Evolutionary conservation across 1,140 invertebrate species (phyloP).

Genomic region (Diachasmimorpha longicaudata): DNA sequence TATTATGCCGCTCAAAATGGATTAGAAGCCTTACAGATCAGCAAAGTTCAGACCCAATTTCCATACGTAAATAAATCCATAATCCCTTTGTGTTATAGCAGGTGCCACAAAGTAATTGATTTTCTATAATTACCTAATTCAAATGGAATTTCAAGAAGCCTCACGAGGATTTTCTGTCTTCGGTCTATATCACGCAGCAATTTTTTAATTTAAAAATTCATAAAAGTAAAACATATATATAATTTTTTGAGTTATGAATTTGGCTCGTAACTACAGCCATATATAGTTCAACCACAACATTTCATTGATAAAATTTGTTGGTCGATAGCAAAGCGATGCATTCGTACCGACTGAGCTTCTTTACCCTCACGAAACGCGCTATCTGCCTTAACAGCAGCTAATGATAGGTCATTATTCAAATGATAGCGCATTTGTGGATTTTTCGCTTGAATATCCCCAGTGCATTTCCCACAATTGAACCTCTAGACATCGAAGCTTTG

Average conservation of each 20-base stretch:
- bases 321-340: neutral
- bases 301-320: no score
- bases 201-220: no score
- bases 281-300: no score
- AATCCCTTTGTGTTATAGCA: neutral
- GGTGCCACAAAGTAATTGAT: neutral
- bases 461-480: no score
- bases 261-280: no score
- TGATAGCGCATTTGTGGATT: neutral
- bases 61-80: neutral
- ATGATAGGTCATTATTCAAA: neutral
- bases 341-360: neutral
- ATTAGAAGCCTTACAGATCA: conserved; percentile 41
- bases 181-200: no score
- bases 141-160: neutral
- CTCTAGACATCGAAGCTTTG: no score
- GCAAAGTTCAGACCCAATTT: conserved; percentile 11
- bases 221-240: no score
- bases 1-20: conserved; percentile 20
- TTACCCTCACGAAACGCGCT: neutral
- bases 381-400: neutral
- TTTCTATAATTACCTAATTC: neutral
- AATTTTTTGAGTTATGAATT: no score
- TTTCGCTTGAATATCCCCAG: neutral
- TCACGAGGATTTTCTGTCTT: neutral